Evolutionary conservation across 2,888 invertebrate genomes (phyloP), one percentile per base, ranked within the genome.

Genomic region (Yponomeuta evonymella): DNA sequence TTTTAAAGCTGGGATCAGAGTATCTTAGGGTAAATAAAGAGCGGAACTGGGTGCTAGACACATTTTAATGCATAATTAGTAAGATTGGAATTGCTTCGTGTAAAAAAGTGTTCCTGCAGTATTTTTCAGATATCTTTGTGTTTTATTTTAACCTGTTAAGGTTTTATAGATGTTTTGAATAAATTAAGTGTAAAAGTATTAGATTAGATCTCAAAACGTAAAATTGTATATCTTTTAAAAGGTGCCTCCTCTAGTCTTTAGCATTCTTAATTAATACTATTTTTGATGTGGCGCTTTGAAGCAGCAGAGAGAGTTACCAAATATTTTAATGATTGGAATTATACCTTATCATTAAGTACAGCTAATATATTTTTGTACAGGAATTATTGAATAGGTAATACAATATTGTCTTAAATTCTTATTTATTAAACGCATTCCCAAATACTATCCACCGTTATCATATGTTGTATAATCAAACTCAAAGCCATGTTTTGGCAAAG

Each of bases 221-320:
- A 12, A 33, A 43, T 67, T 36, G 9, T 23, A 8, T 43, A 9
- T 36, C 12, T 43, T 12, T n/a, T 67, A 48, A 36, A 67, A n/a
- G 48, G 36, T 43, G 43, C 48, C 43, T 67, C 29, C 29, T 69
- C 75, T 75, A 76, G 75, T 76, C 76, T 43, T 43, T 43, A 43
- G 9, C 33, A 33, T 33, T 5, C 33, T 33, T 33, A 33, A 33
- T 33, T 33, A 33, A 2, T 33, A 33, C 3, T 33, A 33, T 23
- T 67, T 67, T 6, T n/a, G 1, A 48, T 5, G 15, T 30, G 15
- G 36, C 36, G 30, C 11, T 36, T 30, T 10, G 2, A 58, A 68
- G 69, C 48, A 75, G 76, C 78, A 76, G 77, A 76, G 74, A 79
- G 73, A 79, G 81, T 82, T 82, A 82, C 82, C 83, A 82, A 81